phyloP scores from a whole-genome alignment of 2,113 vertebrate species.

The Arothron firmamentum region DNA sequence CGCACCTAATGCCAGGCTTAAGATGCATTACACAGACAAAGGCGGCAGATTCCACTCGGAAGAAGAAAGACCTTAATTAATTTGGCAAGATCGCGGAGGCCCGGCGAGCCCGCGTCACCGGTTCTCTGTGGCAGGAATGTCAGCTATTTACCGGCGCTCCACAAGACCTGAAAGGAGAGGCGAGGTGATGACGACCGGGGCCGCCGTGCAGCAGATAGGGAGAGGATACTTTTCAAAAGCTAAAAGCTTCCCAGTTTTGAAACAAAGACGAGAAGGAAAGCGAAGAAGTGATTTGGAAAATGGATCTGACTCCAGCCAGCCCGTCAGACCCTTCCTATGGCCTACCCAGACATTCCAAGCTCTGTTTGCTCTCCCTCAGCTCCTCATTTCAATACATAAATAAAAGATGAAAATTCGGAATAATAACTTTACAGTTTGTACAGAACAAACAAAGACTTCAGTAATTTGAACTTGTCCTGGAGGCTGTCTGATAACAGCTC shows the following conservation, averaged over 20 bases:
- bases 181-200: slow-evolving; percentile 79
- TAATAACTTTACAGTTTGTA: no score
- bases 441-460: no score
- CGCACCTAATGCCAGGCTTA: slow-evolving; percentile 63
- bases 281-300: slow-evolving; percentile 74
- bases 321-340: slow-evolving; percentile 28
- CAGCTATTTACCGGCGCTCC: slow-evolving; percentile 74
- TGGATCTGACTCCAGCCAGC: slow-evolving; percentile 53
- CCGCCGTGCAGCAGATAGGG: slow-evolving; percentile 68
- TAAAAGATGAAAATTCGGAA: not conserved
- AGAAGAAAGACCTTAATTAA: slow-evolving; percentile 77
- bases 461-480: not conserved
- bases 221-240: slow-evolving; percentile 82
- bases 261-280: slow-evolving; percentile 71
- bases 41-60: slow-evolving; percentile 31
- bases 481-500: not conserved
- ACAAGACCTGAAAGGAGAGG: slow-evolving; percentile 60
- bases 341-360: slow-evolving; percentile 64
- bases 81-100: slow-evolving; percentile 70
- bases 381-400: slow-evolving; percentile 20
- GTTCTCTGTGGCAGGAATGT: slow-evolving; percentile 79
- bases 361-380: slow-evolving; percentile 30
- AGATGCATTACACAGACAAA: slow-evolving; percentile 63
- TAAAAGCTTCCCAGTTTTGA: slow-evolving; percentile 80
- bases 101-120: slow-evolving; percentile 68